phyloP scores from a whole-genome alignment of 2,888 invertebrate genomes.

The Drosophila subquinaria region DNA sequence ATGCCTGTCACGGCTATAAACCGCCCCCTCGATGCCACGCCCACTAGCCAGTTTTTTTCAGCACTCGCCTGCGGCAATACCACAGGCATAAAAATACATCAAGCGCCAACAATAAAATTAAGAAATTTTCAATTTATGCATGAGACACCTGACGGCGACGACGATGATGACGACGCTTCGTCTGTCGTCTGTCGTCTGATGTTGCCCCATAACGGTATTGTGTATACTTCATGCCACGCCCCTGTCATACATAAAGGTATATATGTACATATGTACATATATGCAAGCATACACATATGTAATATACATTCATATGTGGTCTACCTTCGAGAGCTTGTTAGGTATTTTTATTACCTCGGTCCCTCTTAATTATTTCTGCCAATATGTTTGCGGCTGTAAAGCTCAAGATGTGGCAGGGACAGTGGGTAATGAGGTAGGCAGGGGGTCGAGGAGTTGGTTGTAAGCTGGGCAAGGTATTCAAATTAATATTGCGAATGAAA shows the following conservation, averaged over 20 bases:
- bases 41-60: conserved; percentile 1
- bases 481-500: neutral
- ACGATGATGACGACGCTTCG: conserved; percentile 19
- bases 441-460: neutral
- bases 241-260: conserved; percentile 11
- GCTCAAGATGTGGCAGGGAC: conserved; percentile 2
- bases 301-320: conserved; percentile 41
- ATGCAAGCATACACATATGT: neutral
- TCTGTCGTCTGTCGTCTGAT: conserved; percentile 15
- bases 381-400: conserved; percentile 35
- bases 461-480: neutral
- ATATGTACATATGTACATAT: neutral
- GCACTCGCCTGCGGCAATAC: neutral
- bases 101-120: conserved; percentile 75
- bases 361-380: conserved; percentile 67
- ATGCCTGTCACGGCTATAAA: conserved; percentile 50
- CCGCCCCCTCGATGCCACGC: conserved; percentile 33
- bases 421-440: too few species aligned
- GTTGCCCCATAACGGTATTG: neutral
- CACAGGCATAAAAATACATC: conserved; percentile 49
- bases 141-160: conserved; percentile 69
- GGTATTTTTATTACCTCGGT: conserved; percentile 58
- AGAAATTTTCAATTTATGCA: conserved; percentile 81
- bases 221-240: conserved; percentile 39
- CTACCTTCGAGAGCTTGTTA: conserved; percentile 66